A percentile compares a stretch with the other conserved stretches of the same genome.
Conservation (phyloP, 35 echinoderm and acorn worm species). For the Lytechinus variegatus region DNA sequence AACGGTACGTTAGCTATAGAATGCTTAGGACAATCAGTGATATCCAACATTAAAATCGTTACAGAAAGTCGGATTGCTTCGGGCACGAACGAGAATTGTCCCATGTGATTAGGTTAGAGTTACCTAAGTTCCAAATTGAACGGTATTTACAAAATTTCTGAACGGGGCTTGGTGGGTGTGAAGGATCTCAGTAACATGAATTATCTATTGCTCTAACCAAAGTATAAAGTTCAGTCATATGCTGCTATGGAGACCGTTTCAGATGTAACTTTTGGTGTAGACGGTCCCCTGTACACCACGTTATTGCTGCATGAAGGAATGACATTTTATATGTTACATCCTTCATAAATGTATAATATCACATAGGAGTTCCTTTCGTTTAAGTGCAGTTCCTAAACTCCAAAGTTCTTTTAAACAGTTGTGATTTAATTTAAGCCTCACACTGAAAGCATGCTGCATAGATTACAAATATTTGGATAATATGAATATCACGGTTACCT, state of each 20-base stretch:
- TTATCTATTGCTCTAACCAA: neutral
- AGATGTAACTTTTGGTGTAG: neutral
- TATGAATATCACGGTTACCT: too few relatives aligned
- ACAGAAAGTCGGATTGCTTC: neutral
- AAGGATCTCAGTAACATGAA: neutral
- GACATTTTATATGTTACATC: neutral
- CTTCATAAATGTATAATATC: neutral
- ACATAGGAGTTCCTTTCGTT: neutral
- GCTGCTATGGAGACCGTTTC: neutral
- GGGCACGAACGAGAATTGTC: neutral
- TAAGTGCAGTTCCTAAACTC: neutral
- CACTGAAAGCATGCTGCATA: neutral
- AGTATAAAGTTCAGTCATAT: neutral
- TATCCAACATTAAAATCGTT: neutral
- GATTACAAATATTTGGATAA: neutral
- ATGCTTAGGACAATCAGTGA: too few relatives aligned
- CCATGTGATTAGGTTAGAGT: too few relatives aligned
- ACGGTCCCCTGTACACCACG: neutral
- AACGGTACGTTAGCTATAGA: too few relatives aligned
- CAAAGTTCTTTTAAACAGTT: neutral
- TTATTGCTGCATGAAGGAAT: neutral
- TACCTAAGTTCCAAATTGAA: too few relatives aligned
- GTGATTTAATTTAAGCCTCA: neutral
- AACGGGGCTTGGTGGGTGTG: neutral
- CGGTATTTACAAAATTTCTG: too few relatives aligned